Percentiles rank a stretch among this genome's conserved stretches.
Conservation (phyloP, 2,888 invertebrate species). For the Buathra laborator region DNA sequence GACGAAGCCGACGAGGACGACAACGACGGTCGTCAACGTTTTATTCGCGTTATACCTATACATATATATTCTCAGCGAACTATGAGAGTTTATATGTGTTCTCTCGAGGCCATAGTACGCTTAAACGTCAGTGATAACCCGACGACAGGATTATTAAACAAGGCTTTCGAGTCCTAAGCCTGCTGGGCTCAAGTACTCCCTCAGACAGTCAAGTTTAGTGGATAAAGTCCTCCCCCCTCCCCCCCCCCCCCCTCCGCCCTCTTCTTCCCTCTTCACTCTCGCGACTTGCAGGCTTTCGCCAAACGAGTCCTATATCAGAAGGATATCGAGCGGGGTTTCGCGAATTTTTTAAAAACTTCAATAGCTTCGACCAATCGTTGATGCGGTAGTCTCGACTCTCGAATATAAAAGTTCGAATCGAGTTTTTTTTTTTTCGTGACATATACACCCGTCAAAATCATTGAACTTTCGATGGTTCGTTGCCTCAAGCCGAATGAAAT, state of each 20-base stretch:
- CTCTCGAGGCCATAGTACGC: constrained; percentile 8
- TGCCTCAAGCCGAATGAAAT: constrained; percentile 11
- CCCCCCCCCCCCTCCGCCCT: neutral
- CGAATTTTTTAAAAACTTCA: constrained; percentile 20
- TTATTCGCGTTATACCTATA: constrained; percentile 1
- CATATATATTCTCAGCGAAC: constrained; percentile 1
- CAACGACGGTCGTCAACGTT: constrained; percentile 6
- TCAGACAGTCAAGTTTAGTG: constrained; percentile 54
- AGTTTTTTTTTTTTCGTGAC: constrained; percentile 34
- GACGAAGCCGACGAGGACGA: neutral
- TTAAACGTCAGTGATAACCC: constrained; percentile 57
- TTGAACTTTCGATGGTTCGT: constrained; percentile 16
- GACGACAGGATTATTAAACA: constrained; percentile 69
- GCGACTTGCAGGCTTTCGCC: constrained; percentile 28
- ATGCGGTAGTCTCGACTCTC: neutral
- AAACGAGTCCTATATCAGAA: constrained; percentile 32
- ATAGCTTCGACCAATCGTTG: constrained; percentile 23
- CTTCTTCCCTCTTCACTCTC: neutral
- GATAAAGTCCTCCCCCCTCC: constrained; percentile 25
- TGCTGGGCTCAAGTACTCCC: constrained; percentile 47
- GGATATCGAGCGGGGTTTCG: constrained; percentile 35
- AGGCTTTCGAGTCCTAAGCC: constrained; percentile 63
- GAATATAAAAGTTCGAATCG: constrained; percentile 29
- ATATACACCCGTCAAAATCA: constrained; percentile 2
- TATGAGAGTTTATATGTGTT: constrained; percentile 21